A percentile compares a stretch with the other conserved stretches of the same genome.
Evolutionary conservation across 2,113 vertebrate species (phyloP).

Genomic region (Phodopus roborovskii): DNA sequence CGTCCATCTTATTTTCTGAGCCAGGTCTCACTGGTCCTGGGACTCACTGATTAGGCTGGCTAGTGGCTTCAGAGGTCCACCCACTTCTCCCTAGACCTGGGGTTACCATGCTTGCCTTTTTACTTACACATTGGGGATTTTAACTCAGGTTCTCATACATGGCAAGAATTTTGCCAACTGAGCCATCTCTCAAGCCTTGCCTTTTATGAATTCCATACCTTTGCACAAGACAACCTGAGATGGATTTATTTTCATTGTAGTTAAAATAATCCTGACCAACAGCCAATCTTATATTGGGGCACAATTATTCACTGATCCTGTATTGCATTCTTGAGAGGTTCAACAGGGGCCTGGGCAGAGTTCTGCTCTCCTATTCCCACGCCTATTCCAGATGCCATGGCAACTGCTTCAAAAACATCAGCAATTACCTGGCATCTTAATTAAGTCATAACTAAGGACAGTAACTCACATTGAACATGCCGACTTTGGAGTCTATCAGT

Average conservation of each 20-base stretch:
- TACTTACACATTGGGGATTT: background rate
- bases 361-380: background rate
- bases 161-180: background rate
- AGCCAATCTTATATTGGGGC: background rate
- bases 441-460: constrained; percentile 8
- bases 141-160: background rate
- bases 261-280: constrained; percentile 9
- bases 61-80: background rate
- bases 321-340: background rate
- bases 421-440: background rate
- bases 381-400: background rate
- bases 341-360: background rate
- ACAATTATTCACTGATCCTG: background rate
- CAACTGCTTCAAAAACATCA: background rate
- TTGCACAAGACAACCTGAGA: background rate
- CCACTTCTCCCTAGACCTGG: background rate
- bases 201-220: background rate
- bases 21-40: background rate
- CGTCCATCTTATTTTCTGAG: background rate
- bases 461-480: constrained; percentile 76
- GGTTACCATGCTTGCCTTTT: background rate
- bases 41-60: background rate
- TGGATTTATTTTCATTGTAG: background rate
- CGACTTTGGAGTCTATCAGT: constrained; percentile 75
- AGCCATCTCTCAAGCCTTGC: background rate